Evolutionary conservation across 2,113 vertebrate species (phyloP).

Genomic region (Dasyornis broadbenti): DNA sequence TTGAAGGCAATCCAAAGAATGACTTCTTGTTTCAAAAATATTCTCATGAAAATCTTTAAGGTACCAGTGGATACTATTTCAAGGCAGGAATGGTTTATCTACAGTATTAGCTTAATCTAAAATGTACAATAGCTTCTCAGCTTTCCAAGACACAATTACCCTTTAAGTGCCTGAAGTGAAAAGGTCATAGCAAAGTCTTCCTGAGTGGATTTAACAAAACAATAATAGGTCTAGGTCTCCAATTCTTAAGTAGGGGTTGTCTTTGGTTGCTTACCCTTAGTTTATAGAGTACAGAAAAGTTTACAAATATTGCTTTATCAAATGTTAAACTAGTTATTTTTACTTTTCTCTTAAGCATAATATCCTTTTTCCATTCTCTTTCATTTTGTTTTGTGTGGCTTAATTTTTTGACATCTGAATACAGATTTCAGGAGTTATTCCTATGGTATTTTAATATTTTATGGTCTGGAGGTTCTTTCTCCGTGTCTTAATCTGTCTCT

Average conservation of each 20-base stretch:
- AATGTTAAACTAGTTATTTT: neutral
- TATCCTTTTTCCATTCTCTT: neutral
- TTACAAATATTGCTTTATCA: neutral
- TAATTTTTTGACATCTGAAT: neutral
- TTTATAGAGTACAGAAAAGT: neutral
- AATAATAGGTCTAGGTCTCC: neutral
- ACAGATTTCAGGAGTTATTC: neutral
- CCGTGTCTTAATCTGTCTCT: neutral
- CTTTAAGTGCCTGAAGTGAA: neutral
- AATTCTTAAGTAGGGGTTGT: neutral
- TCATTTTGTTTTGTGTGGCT: neutral
- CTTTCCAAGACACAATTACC: neutral
- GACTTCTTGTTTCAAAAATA: neutral
- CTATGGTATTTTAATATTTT: neutral
- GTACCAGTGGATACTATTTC: neutral
- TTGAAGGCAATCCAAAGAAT: neutral
- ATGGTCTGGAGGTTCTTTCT: neutral
- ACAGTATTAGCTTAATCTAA: neutral
- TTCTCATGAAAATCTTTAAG: neutral
- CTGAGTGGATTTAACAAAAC: neutral
- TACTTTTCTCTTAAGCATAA: neutral
- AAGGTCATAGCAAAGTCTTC: neutral
- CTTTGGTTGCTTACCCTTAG: accelerated
- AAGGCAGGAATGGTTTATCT: neutral
- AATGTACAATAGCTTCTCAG: neutral